A percentile compares a stretch with the other conserved stretches of the same genome.
phyloP scores from a whole-genome alignment of 1,140 invertebrate species.

The Drosophila fuyamai region DNA sequence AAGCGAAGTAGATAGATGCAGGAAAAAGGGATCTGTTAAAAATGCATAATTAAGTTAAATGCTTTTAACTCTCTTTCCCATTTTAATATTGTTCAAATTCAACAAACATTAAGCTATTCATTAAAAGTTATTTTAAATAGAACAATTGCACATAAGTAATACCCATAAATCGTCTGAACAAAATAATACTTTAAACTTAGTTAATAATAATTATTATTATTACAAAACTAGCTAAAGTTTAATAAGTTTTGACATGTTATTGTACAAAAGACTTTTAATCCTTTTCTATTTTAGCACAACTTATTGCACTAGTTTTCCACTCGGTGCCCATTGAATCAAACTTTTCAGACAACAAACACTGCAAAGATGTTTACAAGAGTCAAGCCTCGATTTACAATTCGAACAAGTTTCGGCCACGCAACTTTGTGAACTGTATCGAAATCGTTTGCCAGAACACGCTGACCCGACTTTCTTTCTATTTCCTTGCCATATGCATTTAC shows the following conservation, averaged over 20 bases:
- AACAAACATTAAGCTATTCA: no score
- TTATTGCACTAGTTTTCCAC: constrained; percentile 1
- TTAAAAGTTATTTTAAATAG: no score
- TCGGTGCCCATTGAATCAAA: constrained; percentile 14
- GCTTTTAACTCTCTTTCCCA: not conserved
- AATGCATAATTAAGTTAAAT: not conserved
- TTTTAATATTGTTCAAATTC: no score
- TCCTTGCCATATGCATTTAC: constrained; percentile 34
- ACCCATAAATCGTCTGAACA: no score
- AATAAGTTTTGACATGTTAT: no score
- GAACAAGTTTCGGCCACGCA: constrained; percentile 13
- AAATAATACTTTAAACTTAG: no score
- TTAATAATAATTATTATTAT: no score
- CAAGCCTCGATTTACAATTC: not conserved
- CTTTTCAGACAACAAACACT: constrained; percentile 3
- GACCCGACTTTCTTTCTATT: constrained; percentile 10
- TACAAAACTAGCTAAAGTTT: no score
- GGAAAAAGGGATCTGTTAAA: not conserved
- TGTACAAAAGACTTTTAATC: no score
- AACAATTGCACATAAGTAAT: no score
- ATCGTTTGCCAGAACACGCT: constrained; percentile 42
- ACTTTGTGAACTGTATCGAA: constrained; percentile 22
- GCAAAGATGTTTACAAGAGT: not conserved
- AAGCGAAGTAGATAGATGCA: not conserved
- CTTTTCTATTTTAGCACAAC: not conserved